phyloP scores from a whole-genome alignment of 2,888 invertebrate species.

The Melinaea menophilus region DNA sequence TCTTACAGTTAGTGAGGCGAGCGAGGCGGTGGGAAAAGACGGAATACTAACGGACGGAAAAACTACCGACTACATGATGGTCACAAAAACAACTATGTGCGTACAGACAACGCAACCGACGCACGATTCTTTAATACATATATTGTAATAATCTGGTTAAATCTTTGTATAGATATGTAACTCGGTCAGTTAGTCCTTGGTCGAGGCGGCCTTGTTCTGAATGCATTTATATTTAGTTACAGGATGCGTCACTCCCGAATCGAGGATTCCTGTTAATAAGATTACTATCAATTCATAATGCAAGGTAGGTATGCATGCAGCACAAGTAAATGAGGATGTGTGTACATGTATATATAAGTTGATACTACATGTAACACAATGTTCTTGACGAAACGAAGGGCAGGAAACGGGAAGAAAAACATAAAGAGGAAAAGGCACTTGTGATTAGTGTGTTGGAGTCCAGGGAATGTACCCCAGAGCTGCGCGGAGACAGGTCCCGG shows the following conservation, averaged over 20 bases:
- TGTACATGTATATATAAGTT: conserved; percentile 19
- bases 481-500: conserved; percentile 61
- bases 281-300: no score
- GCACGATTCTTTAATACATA: no score
- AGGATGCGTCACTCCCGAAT: conserved; percentile 25
- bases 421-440: conserved; percentile 57
- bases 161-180: no score
- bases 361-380: conserved; percentile 12
- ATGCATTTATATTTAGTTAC: conserved; percentile 35
- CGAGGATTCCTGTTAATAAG: no score
- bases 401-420: conserved; percentile 51
- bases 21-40: conserved; percentile 31
- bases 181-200: no score
- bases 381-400: conserved; percentile 30
- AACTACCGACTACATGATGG: no score
- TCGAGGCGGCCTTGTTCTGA: conserved; percentile 32
- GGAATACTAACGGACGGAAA: no score
- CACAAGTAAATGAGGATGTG: neutral
- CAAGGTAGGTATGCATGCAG: no score
- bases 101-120: no score
- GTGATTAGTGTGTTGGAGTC: conserved; percentile 57
- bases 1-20: conserved; percentile 58
- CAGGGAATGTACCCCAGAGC: conserved; percentile 58
- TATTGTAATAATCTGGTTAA: no score
- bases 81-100: no score